Conservation (phyloP, 2,888 invertebrate species). For the Erebia palarica region DNA sequence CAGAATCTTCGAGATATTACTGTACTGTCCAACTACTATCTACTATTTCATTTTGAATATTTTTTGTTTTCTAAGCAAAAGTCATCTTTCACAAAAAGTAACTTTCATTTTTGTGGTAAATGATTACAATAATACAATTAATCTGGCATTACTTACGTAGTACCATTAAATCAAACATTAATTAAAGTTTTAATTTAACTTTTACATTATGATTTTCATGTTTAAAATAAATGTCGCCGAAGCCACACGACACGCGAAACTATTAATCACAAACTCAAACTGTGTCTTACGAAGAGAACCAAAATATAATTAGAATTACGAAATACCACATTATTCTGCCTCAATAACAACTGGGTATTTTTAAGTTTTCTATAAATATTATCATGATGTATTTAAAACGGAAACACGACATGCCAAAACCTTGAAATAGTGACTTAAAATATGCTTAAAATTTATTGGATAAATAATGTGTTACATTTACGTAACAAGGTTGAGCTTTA, state of each 20-base stretch:
- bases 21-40: no score
- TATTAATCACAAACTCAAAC: slow-evolving; percentile 69
- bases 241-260: slow-evolving; percentile 64
- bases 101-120: no score
- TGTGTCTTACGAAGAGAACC: slow-evolving; percentile 56
- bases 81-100: no score
- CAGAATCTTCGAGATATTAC: no score
- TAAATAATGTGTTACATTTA: slow-evolving; percentile 7
- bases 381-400: slow-evolving; percentile 29
- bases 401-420: slow-evolving; percentile 31
- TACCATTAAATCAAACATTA: neutral
- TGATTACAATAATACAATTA: neutral
- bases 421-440: slow-evolving; percentile 30
- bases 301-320: slow-evolving; percentile 53
- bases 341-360: slow-evolving; percentile 40
- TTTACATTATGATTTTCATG: slow-evolving; percentile 39
- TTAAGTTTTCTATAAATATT: slow-evolving; percentile 39
- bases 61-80: no score
- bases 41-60: no score
- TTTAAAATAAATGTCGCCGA: slow-evolving; percentile 51
- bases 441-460: slow-evolving; percentile 6
- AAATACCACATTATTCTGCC: slow-evolving; percentile 41
- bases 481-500: slow-evolving; percentile 2
- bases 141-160: neutral
- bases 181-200: slow-evolving; percentile 10